Base-by-base conservation (phyloP, 2,888 invertebrate species). In the Leptinotarsa haldemani region DNA sequence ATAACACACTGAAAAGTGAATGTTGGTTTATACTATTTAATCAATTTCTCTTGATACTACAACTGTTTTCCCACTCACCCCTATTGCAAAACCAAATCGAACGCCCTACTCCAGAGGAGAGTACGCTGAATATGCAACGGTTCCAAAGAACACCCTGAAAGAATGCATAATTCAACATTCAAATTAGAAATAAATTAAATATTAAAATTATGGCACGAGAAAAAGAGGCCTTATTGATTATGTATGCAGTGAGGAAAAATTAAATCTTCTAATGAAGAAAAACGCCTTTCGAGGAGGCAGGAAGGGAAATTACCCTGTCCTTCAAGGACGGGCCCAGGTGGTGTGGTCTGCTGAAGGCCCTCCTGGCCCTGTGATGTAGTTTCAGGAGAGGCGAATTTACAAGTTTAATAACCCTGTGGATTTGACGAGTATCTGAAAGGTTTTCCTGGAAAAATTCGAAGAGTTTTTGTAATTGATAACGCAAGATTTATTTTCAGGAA, bases 121-220 rank as follows among this genome's bases (percentile, higher is more conserved):
- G 78, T 80, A 78, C 78, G 77, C 85, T 84, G 86, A 86, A 85
- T 85, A 86, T 85, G 85, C 85, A 85, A 83, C 83, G 85, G 80
- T 82, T 63, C 78, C 73, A 78, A 82, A 84, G 82, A 84, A 84
- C 83, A 83, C 80, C 83, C 82, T 80, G 83, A 84, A 85, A 85
- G 85, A 86, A 87, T 87, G 87, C 87, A 88, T 88, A 86, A 88
- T 88, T 87, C 87, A 86, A 86, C 86, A 88, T 88, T 87, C 86
- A 88, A 88, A 88, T 88, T 88, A 87, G 88, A 88, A 88, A 88
- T 88, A 88, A 88, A 88, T 88, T 88, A 88, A 88, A 88, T 88
- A 88, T 88, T 86, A 88, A 88, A 88, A 88, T 88, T 87, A 88
- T 85, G 87, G 86, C 84, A 83, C 80, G 83, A 86, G 85, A 84